Percentiles rank a stretch among this genome's conserved stretches.
phyloP scores from a whole-genome alignment of 2,797 vertebrate genomes.

The Carapus acus region DNA sequence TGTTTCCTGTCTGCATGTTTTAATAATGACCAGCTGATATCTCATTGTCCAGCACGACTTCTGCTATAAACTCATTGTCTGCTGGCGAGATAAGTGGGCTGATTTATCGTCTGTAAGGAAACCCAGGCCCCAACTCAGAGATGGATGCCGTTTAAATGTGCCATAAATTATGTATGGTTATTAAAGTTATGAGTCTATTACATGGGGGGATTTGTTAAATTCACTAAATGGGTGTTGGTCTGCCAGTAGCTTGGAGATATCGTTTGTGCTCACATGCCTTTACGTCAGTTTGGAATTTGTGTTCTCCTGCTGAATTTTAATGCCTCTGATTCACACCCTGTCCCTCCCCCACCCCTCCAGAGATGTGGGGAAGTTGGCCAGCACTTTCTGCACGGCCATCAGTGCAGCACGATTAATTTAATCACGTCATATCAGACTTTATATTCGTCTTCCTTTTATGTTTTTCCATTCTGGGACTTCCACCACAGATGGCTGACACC shows the following conservation, averaged over 20 bases:
- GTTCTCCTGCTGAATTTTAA: too few species aligned
- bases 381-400: too few species aligned
- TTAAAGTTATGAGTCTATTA: background rate
- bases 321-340: too few species aligned
- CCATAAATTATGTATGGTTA: background rate
- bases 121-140: background rate
- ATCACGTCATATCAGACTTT: background rate
- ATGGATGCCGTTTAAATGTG: conserved; percentile 1
- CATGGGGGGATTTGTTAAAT: conserved; percentile 2
- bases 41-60: too few species aligned
- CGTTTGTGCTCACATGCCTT: background rate
- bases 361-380: too few species aligned
- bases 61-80: background rate
- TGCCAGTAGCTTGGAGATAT: conserved; percentile 1
- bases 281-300: too few species aligned
- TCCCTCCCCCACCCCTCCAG: too few species aligned
- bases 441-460: background rate
- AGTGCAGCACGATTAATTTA: too few species aligned
- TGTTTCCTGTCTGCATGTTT: conserved; percentile 3
- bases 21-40: background rate
- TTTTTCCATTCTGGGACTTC: background rate
- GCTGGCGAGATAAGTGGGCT: background rate
- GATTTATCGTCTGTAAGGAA: background rate
- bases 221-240: background rate
- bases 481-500: conserved; percentile 79